Base-by-base conservation (phyloP, 64 coral and sea anemone species). In the Actinia tenebrosa region DNA sequence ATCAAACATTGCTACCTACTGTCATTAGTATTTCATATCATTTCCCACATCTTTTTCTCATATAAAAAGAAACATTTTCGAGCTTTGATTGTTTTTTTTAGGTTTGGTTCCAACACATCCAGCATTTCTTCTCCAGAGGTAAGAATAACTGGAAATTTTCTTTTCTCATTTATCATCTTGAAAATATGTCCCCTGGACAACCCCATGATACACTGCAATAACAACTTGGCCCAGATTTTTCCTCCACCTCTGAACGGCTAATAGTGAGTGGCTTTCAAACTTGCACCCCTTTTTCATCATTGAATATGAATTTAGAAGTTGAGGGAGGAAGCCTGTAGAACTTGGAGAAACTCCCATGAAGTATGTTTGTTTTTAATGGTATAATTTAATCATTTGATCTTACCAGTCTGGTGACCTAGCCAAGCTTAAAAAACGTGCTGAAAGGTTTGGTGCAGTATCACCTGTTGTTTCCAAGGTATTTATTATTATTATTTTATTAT, bases 361-460 rank as follows among this genome's bases (percentile, higher is more conserved):
- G 8, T 78, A 17, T 11, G 10, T 37, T 18, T 11, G 6, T 78
- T 78, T 37, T 15, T 23, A 66, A n/a, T 6, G n/a, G 63, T n/a
- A 7, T 66, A 13, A 15, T 75, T 75, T 75, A 37, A 37, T 37
- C 30, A 37, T 37, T 75, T n/a, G 26, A 30, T 75, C 2, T 66
- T 66, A 3, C 37, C 58, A 87, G 61, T 11, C 61, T 47, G 53
- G 53, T 43, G 92, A 94, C 55, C 44, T 94, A 68, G 56, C 86
- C 5, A 94, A 91, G 62, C 88, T 94, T 7, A 90, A 89, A 64
- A 84, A 94, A 71, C 78, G 92, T 89, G 92, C 92, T 84, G 88
- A 94, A 56, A 87, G 92, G 82, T 94, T 94, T 90, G 92, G 92
- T 59, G 92, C 86, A 82, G 89, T 94, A 80, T 94, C 92, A 14